Base-by-base conservation (phyloP, 1,140 invertebrate species). In the Mercenaria mercenaria region DNA sequence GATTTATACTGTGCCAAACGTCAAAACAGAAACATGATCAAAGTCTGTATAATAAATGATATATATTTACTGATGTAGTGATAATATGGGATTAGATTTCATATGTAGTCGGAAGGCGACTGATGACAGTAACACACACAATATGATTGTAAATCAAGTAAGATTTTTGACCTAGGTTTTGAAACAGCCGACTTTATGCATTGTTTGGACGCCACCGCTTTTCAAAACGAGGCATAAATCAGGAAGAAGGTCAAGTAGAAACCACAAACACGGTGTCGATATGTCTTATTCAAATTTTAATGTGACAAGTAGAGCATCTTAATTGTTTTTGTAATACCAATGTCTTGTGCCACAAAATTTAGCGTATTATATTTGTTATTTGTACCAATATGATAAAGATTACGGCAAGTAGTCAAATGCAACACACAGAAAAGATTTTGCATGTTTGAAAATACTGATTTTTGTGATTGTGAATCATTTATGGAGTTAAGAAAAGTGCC, bases 21-120 rank as follows among this genome's bases (percentile, higher is more conserved):
- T 72, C 67, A 72, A 72, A 39, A 72, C 67, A 39, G 67, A 39
- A 72, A 72, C 67, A 20, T 37, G 67, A 39, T 72, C 67, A 72
- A 72, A 72, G 67, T 10, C 11, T 3, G 34, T 10, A 20, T 39
- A 72, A 72, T 72, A 29, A 72, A 72, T 72, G 67, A 72, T 72
- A 72, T 72, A 72, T 39, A 72, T 72, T 72, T 72, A 39, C 67
- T 39, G 67, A 72, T 72, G 67, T 4, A 39, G 34, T 72, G 67
- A 72, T 72, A 72, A 72, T 39, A 10, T 4, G 37, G 20, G 34
- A 13, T 72, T 6, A 37, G 23, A 72, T 72, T 39, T 72, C 67
- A 72, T 72, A 23, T 39, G 67, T 39, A 39, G n/a, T 39, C 67
- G 34, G n/a, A 39, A 29, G 67, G 39, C 67, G 32, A 39, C 67